Evolutionary conservation across 2,888 invertebrate species (phyloP), one percentile per base, ranked within the genome.

Genomic region (Ypsolopha scabrella): DNA sequence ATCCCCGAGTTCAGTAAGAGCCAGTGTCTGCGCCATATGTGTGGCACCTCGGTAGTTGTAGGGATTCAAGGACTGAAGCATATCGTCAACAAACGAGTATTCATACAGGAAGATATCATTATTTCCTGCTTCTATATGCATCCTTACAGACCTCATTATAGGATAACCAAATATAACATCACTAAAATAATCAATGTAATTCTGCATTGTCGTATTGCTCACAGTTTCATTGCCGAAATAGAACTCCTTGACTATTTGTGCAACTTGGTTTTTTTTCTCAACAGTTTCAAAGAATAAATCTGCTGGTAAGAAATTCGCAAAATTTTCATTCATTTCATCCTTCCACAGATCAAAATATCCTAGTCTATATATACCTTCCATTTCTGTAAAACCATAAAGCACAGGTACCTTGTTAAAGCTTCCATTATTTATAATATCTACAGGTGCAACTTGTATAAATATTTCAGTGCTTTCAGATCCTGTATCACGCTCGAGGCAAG

Each of bases 351-450:
- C 48, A 13, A 52, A 55, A 6, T 34, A 1, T 2, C 0, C 0
- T 7, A 52, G n/a, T 51, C 53, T 52, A n/a, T 53, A 41, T 1
- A 53, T 7, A 4, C 57, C 57, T 51, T 57, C 57, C 52, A 51
- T 48, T 24, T 53, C 48, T 1, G 53, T 14, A 2, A 52, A 52
- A 6, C 54, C 55, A 8, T 48, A 50, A 4, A 55, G 41, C 2
- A 53, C 9, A 2, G 57, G 55, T 9, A 55, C 38, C 37, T 57
- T 55, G 1, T 13, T 48, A 37, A 47, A 57, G 0, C 48, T 37
- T 14, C 51, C 51, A 4, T 35, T 53, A 36, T 51, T 50, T 8
- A 57, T 11, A 13, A 55, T 52, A 1, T 52, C 46, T 1, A 53
- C 44, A 6, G 55, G 55, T 1, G 48, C 43, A 11, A 53, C 53